These are phyloP conservation scores for Argopecten irradians DNA, from an alignment of 1,140 invertebrate species.

Conservation along the genomic window DNA sequence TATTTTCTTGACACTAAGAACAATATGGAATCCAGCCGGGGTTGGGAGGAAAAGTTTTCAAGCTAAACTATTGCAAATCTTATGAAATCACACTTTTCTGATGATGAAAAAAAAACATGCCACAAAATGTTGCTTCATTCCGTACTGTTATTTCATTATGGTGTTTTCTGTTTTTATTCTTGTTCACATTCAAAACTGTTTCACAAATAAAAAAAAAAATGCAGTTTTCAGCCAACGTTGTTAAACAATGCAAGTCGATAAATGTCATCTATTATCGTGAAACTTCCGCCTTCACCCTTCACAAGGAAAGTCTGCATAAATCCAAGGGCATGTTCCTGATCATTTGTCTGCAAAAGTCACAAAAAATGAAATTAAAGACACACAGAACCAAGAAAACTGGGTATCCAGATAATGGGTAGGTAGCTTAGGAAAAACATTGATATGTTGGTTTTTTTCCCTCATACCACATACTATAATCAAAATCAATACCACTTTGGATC, in stretches of 20 bases:
- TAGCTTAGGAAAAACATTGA: no score
- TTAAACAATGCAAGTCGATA: neutral
- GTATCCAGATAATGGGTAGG: no score
- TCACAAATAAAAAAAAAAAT: neutral
- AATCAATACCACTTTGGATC: no score
- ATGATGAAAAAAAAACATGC: no score
- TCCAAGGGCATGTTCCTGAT: constrained; percentile 6
- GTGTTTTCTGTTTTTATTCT: neutral
- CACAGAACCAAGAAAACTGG: no score
- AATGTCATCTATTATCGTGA: neutral
- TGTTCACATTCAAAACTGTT: neutral
- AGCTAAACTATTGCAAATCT: no score
- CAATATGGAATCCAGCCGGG: no score
- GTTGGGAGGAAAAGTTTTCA: no score
- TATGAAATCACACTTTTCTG: no score
- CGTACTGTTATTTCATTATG: neutral
- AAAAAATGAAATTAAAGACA: neutral
- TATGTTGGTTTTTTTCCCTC: no score
- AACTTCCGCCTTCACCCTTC: neutral
- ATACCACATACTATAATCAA: no score
- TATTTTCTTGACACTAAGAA: no score
- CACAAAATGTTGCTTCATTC: neutral
- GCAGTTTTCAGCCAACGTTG: neutral
- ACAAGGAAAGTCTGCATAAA: neutral
- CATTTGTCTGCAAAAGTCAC: neutral